A percentile compares a stretch with the other conserved stretches of the same genome.
Evolutionary conservation across 2,113 vertebrate genomes (phyloP).

Genomic region (Uria aalge): DNA sequence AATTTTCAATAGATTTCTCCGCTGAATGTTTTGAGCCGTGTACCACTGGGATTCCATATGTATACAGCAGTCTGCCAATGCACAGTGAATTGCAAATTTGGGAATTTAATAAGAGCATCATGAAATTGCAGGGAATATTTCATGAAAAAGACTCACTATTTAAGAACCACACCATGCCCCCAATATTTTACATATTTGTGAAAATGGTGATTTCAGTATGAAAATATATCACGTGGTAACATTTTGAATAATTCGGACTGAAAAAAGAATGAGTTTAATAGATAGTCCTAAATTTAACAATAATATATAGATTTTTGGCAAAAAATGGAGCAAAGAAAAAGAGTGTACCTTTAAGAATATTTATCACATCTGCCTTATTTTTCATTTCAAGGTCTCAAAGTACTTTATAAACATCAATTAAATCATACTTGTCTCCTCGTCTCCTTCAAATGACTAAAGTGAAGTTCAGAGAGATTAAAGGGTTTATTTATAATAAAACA

Average conservation of each 20-base stretch:
- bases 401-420: conserved; percentile 14
- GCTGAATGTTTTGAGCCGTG: background rate
- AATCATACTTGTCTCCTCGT: background rate
- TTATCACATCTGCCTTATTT: background rate
- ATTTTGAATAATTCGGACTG: background rate
- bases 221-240: background rate
- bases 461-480: conserved; percentile 3
- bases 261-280: background rate
- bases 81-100: background rate
- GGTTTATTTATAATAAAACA: background rate
- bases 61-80: background rate
- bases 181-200: background rate
- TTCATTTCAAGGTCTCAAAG: background rate
- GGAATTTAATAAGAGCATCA: background rate
- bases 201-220: background rate
- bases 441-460: background rate
- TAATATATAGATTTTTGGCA: background rate
- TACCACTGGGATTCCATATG: background rate
- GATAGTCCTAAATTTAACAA: background rate
- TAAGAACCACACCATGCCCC: background rate
- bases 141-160: background rate
- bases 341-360: background rate
- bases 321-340: background rate
- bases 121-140: background rate
- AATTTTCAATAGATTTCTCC: background rate